Evolutionary conservation across 2,888 invertebrate species (phyloP).

Genomic region (Epirrita christyi): DNA sequence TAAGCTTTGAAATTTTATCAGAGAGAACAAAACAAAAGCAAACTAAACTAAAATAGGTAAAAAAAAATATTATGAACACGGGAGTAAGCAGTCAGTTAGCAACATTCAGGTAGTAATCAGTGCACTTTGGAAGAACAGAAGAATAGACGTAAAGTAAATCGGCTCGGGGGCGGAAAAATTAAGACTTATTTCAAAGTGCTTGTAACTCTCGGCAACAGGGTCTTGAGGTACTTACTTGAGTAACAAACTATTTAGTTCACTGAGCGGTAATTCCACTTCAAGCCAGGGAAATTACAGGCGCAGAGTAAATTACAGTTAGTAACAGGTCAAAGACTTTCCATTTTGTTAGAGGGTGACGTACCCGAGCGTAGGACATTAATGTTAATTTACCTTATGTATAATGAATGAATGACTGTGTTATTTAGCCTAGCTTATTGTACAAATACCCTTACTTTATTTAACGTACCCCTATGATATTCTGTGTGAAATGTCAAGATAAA

Average conservation of each 20-base stretch:
- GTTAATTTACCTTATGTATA: conserved; percentile 12
- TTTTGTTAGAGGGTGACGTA: conserved; percentile 20
- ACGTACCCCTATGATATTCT: background rate
- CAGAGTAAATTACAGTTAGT: conserved; percentile 3
- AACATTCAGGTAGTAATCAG: too few species aligned
- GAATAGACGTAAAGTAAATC: too few species aligned
- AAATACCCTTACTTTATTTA: conserved; percentile 2
- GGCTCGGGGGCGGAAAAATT: background rate
- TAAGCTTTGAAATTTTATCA: too few species aligned
- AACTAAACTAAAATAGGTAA: too few species aligned
- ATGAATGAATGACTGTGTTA: conserved; percentile 11
- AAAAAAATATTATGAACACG: too few species aligned
- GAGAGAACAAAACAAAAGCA: too few species aligned
- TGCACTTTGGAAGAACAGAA: too few species aligned
- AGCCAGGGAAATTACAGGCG: conserved; percentile 15
- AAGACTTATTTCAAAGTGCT: background rate
- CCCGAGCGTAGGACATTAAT: conserved; percentile 12
- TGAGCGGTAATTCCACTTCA: conserved; percentile 7
- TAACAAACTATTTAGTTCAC: conserved; percentile 5
- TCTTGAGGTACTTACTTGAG: background rate
- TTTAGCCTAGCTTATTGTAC: conserved; percentile 8
- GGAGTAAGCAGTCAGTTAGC: too few species aligned
- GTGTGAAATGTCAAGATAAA: conserved; percentile 9
- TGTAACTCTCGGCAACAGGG: background rate
- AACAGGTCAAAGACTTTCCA: conserved; percentile 16